Base-by-base conservation (phyloP, 2,888 invertebrate species). In the Pollenia labialis region DNA sequence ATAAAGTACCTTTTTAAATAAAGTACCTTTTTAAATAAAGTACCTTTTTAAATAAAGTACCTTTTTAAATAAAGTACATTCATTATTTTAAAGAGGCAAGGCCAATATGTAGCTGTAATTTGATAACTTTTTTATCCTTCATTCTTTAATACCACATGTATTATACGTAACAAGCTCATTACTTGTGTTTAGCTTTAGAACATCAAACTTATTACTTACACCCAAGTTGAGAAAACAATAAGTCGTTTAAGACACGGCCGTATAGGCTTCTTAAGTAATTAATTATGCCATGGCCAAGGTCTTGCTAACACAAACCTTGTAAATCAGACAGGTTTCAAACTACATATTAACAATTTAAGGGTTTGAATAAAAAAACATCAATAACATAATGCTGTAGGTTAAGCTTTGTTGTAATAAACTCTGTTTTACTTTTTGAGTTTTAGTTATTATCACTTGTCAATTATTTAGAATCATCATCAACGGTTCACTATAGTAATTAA, bases 381-480 rank as follows among this genome's bases (percentile, higher is more conserved):
- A 14, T 7, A 12, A 32, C 8, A 56, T 46, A 32, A 14, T 32
- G 4, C 16, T 48, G 40, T 40, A 56, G 48, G 48, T 32, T 12
- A 56, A 56, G 8, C 16, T 48, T 66, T 2, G 48, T 6, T 32
- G 12, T 68, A 77, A 68, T 77, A 68, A 68, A 77, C 58, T 77
- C 11, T 32, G 9, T 46, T 46, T 64, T 44, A 76, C 40, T 74
- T 32, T 9, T 18, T 18, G n/a, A 18, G 42, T 12, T 75, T 50
- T 42, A 18, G 50, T 44, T 46, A 48, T 77, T 68, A 77, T 46
- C 66, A 56, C 46, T 18, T 46, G 64, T 46, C 64, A 18, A 64
- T 64, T 44, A 18, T 44, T 46, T 44, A 18, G 11, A 16, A 44
- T 32, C 64, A 44, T 46, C 18, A 64, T 44, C 44, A 32, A 32